Evolutionary conservation across 2,797 vertebrate genomes (phyloP).

Genomic region (Sciurus vulgaris): DNA sequence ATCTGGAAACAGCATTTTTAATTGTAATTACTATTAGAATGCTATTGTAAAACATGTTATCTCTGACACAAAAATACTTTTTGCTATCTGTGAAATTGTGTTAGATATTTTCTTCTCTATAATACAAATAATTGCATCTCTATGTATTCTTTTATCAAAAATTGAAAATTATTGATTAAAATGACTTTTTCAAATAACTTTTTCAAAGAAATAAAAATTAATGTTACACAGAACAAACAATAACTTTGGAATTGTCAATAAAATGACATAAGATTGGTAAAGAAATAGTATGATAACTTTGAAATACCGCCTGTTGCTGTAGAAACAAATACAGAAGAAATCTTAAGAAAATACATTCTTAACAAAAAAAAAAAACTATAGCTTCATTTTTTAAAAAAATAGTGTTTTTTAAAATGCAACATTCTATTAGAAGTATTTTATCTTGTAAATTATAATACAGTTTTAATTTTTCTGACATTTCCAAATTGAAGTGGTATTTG

Average conservation of each 20-base stretch:
- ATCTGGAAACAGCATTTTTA: background rate
- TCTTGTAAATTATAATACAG: background rate
- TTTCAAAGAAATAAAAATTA: background rate
- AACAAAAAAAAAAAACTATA: background rate
- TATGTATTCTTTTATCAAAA: background rate
- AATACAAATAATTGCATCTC: background rate
- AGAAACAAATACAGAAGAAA: background rate
- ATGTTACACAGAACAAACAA: background rate
- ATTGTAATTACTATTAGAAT: background rate
- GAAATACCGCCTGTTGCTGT: background rate
- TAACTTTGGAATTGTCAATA: background rate
- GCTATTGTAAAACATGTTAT: background rate
- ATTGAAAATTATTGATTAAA: background rate
- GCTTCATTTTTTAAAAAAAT: background rate
- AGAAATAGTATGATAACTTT: background rate
- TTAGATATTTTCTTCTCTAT: background rate
- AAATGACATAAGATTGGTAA: constrained; percentile 51
- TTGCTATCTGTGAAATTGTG: background rate
- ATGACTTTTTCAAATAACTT: background rate
- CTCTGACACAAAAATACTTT: background rate
- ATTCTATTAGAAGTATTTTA: background rate
- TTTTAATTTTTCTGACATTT: background rate
- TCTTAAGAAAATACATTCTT: background rate
- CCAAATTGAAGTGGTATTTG: background rate
- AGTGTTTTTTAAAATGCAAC: background rate